Evolutionary conservation across 2,888 invertebrate species (phyloP).

Genomic region (Arge pagana): DNA sequence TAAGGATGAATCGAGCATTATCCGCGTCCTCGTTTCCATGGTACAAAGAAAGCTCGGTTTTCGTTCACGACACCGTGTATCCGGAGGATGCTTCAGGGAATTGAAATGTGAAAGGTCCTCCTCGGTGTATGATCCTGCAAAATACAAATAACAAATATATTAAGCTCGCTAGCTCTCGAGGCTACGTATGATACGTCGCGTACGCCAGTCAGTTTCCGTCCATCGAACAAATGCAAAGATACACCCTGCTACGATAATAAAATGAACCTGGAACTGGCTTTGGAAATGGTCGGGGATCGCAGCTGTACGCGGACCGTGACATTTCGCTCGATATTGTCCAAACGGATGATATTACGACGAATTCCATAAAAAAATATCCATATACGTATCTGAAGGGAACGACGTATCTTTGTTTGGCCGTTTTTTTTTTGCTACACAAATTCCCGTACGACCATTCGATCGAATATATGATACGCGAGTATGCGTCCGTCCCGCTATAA

Average conservation of each 20-base stretch:
- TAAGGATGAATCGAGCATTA: too few species aligned
- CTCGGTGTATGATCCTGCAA: conserved; percentile 8
- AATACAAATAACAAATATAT: conserved; percentile 20
- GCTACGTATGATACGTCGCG: conserved; percentile 13
- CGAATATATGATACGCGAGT: too few species aligned
- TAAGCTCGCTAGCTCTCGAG: conserved; percentile 6
- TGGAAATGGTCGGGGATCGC: background rate
- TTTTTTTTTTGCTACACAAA: background rate
- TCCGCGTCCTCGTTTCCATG: too few species aligned
- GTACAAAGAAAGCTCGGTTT: too few species aligned
- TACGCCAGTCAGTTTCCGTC: conserved; percentile 4
- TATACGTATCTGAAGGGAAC: background rate
- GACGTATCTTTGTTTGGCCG: background rate
- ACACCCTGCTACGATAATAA: conserved; percentile 6
- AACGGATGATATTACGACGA: background rate
- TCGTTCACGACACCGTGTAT: too few species aligned
- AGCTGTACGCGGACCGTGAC: background rate
- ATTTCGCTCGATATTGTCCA: background rate
- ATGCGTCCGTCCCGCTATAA: too few species aligned
- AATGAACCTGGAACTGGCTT: conserved; percentile 13
- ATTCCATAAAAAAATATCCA: background rate
- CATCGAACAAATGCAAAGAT: conserved; percentile 12
- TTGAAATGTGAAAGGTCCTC: too few species aligned
- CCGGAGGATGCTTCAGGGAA: too few species aligned
- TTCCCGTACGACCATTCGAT: too few species aligned